Evolutionary conservation across 1,140 invertebrate species (phyloP), one percentile per base, ranked within the genome.

Genomic region (Phthorimaea operculella): DNA sequence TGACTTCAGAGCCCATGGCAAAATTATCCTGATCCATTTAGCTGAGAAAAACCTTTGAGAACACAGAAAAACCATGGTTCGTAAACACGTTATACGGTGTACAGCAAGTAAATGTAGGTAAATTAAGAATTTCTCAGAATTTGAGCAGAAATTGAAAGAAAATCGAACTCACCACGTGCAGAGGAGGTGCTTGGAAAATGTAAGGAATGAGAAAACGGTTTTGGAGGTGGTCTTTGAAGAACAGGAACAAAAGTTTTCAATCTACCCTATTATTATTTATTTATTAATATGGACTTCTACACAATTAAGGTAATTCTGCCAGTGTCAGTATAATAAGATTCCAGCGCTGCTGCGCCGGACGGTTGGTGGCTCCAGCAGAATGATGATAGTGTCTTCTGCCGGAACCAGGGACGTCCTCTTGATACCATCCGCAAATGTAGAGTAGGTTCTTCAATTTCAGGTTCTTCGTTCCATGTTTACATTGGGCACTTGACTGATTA

Each of bases 91-190:
- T 1, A 47, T 47, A 47, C 11, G 5, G 12, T 47, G 14, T 60
- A 45, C 57, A 56, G 55, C 18, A 33, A 12, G 18, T 59, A 68
- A 62, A 64, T 68, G 68, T 58, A 69, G 74, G 72, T 76, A 74
- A 71, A 71, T 68, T 62, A 55, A 68, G 48, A 72, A 72, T 58
- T 54, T 54, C 60, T 59, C 59, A 18, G 18, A 55, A 64, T 65
- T 64, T 58, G 56, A 51, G 52, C 58, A 54, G 52, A 59, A 68
- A 60, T 62, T 65, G 66, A 33, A 49, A 47, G 51, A 49, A 64
- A 70, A 61, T 57, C 59, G 21, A 49, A 73, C 76, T 77, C 70
- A 79, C 76, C 74, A 67, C 70, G 67, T 66, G 68, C 52, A 44
- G 54, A 47, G 64, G 42, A 54, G 64, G 64, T 70, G 67, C 62